Conservation (phyloP, 2,888 invertebrate genomes). For the Tribolium freemani region DNA sequence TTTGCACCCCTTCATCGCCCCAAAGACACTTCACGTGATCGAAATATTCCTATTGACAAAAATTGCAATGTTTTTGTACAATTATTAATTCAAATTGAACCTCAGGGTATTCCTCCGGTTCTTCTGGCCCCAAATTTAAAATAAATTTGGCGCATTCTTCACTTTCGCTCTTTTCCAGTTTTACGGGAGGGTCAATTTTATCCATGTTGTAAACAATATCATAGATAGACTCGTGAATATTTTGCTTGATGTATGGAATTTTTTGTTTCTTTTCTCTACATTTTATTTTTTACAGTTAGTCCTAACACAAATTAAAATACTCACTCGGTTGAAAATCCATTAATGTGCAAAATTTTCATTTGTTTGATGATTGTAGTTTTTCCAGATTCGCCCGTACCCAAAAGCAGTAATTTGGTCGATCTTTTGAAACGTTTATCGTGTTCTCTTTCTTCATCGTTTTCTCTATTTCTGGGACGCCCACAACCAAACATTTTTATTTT, state of each 20-base stretch:
- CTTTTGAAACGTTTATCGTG: conserved; percentile 55
- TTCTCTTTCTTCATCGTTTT: conserved; percentile 47
- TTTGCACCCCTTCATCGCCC: conserved; percentile 79
- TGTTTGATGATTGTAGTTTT: conserved; percentile 90
- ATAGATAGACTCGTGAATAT: conserved; percentile 82
- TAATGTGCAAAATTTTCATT: conserved; percentile 87
- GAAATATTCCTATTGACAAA: conserved; percentile 78
- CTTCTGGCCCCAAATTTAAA: conserved; percentile 68
- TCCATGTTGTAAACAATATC: conserved; percentile 75
- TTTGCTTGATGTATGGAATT: conserved; percentile 77
- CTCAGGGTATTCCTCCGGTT: conserved; percentile 72
- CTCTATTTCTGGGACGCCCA: neutral
- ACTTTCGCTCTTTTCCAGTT: conserved; percentile 70
- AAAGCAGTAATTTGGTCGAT: conserved; percentile 73
- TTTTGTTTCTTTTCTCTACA: conserved; percentile 79
- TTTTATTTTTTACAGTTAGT: neutral
- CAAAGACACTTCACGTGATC: conserved; percentile 78
- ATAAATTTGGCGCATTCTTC: conserved; percentile 70
- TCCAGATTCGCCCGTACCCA: conserved; percentile 85
- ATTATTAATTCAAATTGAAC: conserved; percentile 61
- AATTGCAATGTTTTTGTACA: neutral
- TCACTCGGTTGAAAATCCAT: conserved; percentile 82
- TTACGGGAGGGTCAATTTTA: conserved; percentile 66
- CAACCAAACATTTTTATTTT: conserved; percentile 23
- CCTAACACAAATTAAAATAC: conserved; percentile 44